Conservation (phyloP, 2,888 invertebrate genomes). For the Eupithecia pulchellata region DNA sequence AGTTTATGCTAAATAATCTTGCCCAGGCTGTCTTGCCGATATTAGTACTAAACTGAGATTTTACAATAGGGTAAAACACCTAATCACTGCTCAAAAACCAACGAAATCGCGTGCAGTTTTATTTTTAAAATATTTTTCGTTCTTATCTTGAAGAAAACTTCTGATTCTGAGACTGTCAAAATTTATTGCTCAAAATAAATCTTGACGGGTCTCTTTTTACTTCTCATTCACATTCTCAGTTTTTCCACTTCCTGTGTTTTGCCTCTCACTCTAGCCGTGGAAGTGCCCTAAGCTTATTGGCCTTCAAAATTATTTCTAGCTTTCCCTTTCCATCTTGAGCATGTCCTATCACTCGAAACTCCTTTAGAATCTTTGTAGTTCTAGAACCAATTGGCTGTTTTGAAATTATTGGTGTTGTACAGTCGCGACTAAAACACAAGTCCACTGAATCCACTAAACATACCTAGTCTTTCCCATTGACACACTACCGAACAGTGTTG, state of each 20-base stretch:
- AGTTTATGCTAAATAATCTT: background rate
- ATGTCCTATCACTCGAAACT: slow-evolving; percentile 55
- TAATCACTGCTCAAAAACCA: background rate
- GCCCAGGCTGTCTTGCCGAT: background rate
- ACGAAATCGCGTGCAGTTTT: slow-evolving; percentile 12
- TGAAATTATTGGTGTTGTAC: slow-evolving; percentile 55
- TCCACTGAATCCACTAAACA: slow-evolving; percentile 45
- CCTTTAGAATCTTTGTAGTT: slow-evolving; percentile 59
- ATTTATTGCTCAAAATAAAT: slow-evolving; percentile 50
- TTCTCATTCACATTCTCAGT: slow-evolving; percentile 65
- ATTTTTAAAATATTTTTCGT: no score
- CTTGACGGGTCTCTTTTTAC: slow-evolving; percentile 48
- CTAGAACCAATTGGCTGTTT: slow-evolving; percentile 71
- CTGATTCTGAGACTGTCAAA: slow-evolving; percentile 36
- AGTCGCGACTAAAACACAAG: slow-evolving; percentile 53
- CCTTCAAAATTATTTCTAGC: slow-evolving; percentile 52
- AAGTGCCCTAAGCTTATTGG: slow-evolving; percentile 65
- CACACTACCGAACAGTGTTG: slow-evolving; percentile 44
- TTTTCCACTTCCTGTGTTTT: slow-evolving; percentile 69
- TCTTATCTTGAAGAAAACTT: no score
- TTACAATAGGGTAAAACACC: background rate
- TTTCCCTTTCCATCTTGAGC: slow-evolving; percentile 56
- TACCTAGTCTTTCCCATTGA: slow-evolving; percentile 51
- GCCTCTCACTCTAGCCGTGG: slow-evolving; percentile 58
- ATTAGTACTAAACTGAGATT: background rate